Evolutionary conservation across 1,140 invertebrate genomes (phyloP), one percentile per base, ranked within the genome.

Genomic region (Schlechtendalia chinensis): DNA sequence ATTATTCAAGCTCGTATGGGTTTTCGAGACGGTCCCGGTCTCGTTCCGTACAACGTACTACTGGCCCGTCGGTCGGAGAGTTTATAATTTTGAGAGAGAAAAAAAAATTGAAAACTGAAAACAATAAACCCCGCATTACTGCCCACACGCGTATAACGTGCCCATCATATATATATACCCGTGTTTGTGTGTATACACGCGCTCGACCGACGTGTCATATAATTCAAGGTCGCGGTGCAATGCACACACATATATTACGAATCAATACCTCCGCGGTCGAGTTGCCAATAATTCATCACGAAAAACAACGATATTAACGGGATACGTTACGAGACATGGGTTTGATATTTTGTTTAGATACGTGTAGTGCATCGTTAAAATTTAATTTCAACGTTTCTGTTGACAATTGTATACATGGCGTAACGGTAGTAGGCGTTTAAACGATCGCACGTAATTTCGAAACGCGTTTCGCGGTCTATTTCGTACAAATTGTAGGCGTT

Each of bases 241-340:
- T 45, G 5, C 6, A 24, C 32, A 47, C n/a, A 69, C 19, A 45
- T 19, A 39, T 19, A 19, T 39, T 65, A 22, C 5, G 45, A n/a
- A 67, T 67, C 32, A 67, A 67, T 47, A 45, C 47, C 47, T 50
- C 8, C 14, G 10, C 10, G 14, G n/a, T 67, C n/a, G 65, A 67
- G 65, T 22, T 45, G 39, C n/a, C 65, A 67, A n/a, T n/a, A n/a
- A 47, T 67, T 67, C 22, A 67, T 67, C 22, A 67, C 27, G 10
- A 17, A 63, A 63, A 63, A 63, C 32, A 16, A 27, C 59, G 29
- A 19, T 63, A 39, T 17, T 5, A 63, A 63, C 27, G 8, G 17
- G 32, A 39, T 8, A 8, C 3, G 32, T 39, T 39, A 39, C 32
- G 32, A 39, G 32, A 39, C 32, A 6, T 12, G 27, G 19, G 17